Conservation (phyloP, 2,797 vertebrate genomes). For the Glossophaga mutica region DNA sequence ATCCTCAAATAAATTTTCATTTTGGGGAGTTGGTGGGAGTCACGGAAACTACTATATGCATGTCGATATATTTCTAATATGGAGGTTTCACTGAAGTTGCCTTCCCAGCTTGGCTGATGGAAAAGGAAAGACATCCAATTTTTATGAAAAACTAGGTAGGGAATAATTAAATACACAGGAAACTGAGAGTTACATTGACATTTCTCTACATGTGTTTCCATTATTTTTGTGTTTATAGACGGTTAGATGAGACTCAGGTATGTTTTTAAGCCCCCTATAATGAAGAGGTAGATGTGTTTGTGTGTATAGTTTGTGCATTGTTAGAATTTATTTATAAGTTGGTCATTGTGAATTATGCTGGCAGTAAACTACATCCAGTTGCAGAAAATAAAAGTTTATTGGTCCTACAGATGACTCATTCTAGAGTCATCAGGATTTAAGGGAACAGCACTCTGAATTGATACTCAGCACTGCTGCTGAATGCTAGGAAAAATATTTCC, state of each 20-base stretch:
- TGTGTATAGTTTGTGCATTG: not conserved
- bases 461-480: not conserved
- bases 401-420: conserved; percentile 12
- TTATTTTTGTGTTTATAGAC: conserved; percentile 44
- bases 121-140: not conserved
- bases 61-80: not conserved
- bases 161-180: conserved; percentile 25
- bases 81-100: not conserved
- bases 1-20: not conserved
- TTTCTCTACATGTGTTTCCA: conserved; percentile 29
- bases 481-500: not conserved
- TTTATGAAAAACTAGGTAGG: not conserved
- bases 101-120: not conserved
- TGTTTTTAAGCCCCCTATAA: not conserved
- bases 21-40: not conserved
- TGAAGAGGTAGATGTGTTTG: not conserved
- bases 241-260: not conserved
- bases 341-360: conserved; percentile 34
- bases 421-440: conserved; percentile 6
- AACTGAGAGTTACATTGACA: not conserved
- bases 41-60: not conserved
- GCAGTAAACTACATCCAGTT: conserved; percentile 50
- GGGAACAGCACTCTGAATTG: not conserved
- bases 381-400: conserved; percentile 39
- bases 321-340: conserved; percentile 44